Conservation (phyloP, 2,797 vertebrate species). For the Hemibagrus guttatus region DNA sequence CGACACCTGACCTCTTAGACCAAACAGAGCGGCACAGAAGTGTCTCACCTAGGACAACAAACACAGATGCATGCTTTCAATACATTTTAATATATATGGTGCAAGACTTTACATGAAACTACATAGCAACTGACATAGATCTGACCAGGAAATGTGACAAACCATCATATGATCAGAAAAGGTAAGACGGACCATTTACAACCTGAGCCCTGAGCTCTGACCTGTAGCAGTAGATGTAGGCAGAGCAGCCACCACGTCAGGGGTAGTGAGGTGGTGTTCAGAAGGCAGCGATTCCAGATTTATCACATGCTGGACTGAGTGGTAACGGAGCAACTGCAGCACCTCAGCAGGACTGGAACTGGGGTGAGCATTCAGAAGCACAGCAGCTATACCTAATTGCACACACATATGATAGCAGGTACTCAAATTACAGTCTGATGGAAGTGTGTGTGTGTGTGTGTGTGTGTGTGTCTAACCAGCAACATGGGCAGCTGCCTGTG, state of each 20-base stretch:
- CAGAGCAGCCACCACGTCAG: slow-evolving; percentile 78
- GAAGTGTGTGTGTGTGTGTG: background rate
- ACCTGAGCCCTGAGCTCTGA: slow-evolving; percentile 14
- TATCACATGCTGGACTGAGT: slow-evolving; percentile 73
- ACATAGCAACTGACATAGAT: background rate
- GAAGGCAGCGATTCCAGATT: slow-evolving; percentile 74
- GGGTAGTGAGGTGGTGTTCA: slow-evolving; percentile 75
- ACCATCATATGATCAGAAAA: background rate
- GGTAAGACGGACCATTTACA: background rate
- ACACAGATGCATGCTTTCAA: background rate
- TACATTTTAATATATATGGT: background rate
- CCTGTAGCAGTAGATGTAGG: slow-evolving; percentile 58
- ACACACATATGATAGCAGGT: background rate
- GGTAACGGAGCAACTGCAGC: slow-evolving; percentile 78
- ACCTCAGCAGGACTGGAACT: slow-evolving; percentile 73
- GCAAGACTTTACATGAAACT: background rate
- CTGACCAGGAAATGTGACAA: background rate
- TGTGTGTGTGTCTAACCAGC: slow-evolving; percentile 69
- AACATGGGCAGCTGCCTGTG: slow-evolving; percentile 85
- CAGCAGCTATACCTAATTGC: slow-evolving; percentile 77
- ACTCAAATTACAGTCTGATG: background rate
- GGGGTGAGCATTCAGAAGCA: slow-evolving; percentile 76
- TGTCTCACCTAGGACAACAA: slow-evolving; percentile 64
- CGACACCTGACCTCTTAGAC: slow-evolving; percentile 77
- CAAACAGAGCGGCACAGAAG: slow-evolving; percentile 86